Evolutionary conservation across 2,113 vertebrate species (phyloP).

Genomic region (Alectura lathami): DNA sequence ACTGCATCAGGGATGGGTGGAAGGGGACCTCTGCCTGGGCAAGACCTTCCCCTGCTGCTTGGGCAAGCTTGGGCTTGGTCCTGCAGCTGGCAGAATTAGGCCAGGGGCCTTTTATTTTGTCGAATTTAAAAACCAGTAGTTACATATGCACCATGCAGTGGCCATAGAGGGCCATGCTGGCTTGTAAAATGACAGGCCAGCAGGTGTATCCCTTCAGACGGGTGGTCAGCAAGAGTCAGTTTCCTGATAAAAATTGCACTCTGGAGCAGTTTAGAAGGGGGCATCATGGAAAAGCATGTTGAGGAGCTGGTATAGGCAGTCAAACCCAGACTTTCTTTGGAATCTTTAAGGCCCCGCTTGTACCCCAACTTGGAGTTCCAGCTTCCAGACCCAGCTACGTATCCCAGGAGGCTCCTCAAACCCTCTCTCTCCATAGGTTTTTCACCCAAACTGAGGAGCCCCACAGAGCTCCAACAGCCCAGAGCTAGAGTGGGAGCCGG

Average conservation of each 20-base stretch:
- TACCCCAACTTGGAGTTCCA: neutral
- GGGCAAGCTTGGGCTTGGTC: neutral
- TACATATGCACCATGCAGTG: neutral
- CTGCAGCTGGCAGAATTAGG: neutral
- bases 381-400: neutral
- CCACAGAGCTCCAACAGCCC: neutral
- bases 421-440: neutral
- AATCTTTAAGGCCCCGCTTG: neutral
- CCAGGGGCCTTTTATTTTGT: neutral
- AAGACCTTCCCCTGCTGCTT: neutral
- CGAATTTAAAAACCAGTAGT: neutral
- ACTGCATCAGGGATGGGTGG: rapidly evolving
- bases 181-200: neutral
- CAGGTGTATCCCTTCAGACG: neutral
- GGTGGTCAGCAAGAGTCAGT: neutral
- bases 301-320: neutral
- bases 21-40: neutral
- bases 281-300: neutral
- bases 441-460: neutral
- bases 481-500: neutral
- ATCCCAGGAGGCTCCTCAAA: neutral
- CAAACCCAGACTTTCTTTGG: neutral
- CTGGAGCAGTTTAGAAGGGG: neutral
- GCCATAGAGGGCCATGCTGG: no score
- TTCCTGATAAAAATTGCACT: neutral